Percentiles rank a stretch among this genome's conserved stretches.
Evolutionary conservation across 2,888 invertebrate species (phyloP).

Genomic region (Beris chalybata): DNA sequence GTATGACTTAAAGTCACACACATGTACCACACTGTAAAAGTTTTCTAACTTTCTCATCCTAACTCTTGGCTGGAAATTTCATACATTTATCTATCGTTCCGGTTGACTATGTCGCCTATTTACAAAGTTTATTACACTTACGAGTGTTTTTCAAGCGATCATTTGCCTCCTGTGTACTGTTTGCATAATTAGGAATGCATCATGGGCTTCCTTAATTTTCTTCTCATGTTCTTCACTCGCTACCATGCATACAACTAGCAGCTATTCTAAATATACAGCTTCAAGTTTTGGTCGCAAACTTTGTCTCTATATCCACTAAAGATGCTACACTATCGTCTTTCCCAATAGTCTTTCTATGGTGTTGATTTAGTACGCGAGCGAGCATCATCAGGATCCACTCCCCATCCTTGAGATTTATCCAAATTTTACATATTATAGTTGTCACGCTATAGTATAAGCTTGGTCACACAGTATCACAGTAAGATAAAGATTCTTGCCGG

Average conservation of each 20-base stretch:
- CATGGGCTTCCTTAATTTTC: constrained; percentile 17
- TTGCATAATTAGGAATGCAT: constrained; percentile 39
- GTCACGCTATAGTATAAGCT: too few species aligned
- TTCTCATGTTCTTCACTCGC: background rate
- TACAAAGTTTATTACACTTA: constrained; percentile 39
- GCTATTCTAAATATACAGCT: too few species aligned
- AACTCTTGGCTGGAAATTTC: too few species aligned
- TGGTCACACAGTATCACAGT: too few species aligned
- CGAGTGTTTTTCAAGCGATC: constrained; percentile 38
- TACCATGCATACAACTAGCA: background rate
- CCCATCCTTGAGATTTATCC: too few species aligned
- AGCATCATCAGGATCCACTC: background rate
- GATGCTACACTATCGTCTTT: background rate
- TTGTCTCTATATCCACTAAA: constrained; percentile 14
- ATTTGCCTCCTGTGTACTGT: constrained; percentile 39
- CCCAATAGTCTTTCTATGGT: constrained; percentile 3
- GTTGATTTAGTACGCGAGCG: constrained; percentile 8
- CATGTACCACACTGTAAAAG: too few species aligned
- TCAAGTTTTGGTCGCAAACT: constrained; percentile 12
- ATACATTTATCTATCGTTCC: too few species aligned
- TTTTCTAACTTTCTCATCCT: too few species aligned
- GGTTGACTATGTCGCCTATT: constrained; percentile 19
- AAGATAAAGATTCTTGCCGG: too few species aligned
- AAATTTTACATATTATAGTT: too few species aligned
- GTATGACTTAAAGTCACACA: too few species aligned